Conservation (phyloP, 2,797 vertebrate species). For the Graptemys geographica region DNA sequence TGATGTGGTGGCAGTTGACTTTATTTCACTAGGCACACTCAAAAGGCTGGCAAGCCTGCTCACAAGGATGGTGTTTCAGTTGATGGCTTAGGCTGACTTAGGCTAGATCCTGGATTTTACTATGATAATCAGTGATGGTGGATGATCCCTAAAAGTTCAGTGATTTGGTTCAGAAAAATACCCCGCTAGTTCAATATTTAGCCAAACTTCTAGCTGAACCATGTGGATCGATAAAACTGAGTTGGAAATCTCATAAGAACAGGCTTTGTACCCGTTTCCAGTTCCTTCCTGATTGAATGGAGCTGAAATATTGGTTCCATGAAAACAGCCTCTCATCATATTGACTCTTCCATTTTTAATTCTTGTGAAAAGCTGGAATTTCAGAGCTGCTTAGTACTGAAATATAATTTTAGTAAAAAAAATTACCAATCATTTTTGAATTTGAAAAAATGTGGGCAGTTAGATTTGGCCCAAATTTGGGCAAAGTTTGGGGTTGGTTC, state of each 20-base stretch:
- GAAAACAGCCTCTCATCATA: constrained; percentile 9
- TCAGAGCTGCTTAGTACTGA: neutral
- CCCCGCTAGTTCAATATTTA: neutral
- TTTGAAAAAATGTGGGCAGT: neutral
- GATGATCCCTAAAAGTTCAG: neutral
- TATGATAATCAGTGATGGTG: neutral
- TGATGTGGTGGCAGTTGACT: constrained; percentile 17
- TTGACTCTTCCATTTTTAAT: neutral
- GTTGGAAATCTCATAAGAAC: constrained; percentile 19
- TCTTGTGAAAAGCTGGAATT: no score
- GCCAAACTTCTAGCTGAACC: neutral
- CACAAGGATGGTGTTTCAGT: constrained; percentile 7
- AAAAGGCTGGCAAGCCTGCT: constrained; percentile 36
- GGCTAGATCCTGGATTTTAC: neutral
- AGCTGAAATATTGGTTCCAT: neutral
- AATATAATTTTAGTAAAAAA: constrained; percentile 6
- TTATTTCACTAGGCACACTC: constrained; percentile 38
- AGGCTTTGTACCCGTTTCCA: constrained; percentile 9
- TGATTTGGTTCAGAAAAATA: constrained; percentile 22
- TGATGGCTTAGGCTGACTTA: constrained; percentile 8
- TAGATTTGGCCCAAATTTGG: constrained; percentile 5
- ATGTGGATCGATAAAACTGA: constrained; percentile 17
- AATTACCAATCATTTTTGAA: constrained; percentile 24
- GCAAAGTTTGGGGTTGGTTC: neutral
- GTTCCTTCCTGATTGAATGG: neutral